Evolutionary conservation across 2,888 invertebrate genomes (phyloP), one percentile per base, ranked within the genome.

Genomic region (Drosophila tripunctata): DNA sequence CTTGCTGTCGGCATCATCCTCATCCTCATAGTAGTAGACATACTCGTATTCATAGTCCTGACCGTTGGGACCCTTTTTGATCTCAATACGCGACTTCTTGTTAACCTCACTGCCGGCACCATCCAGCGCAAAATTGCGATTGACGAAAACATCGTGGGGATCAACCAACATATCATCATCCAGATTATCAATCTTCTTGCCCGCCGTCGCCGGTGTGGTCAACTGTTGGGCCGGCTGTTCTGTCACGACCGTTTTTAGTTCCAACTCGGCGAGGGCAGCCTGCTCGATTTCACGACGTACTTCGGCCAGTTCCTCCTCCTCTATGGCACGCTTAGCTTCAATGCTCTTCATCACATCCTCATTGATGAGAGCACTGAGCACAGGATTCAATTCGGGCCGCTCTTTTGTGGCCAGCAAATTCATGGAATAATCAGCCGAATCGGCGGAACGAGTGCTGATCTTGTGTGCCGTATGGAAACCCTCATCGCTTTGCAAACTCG

Each of bases 41-140:
- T 97, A 97, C 89, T 97, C 97, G 88, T 97, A 97, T 90, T 97
- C 97, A 88, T 97, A 97, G 88, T 97, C 97, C 90, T 96, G 95
- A 1, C 97, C 97, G 86, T 97, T 96, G 1, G 96, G 96, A 10
- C 96, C 97, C 88, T 96, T 97, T 87, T 97, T 96, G 27, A 97
- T 94, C 92, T 96, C 95, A 77, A 96, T 95, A 64, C 95, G 92
- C 0, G 95, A 95, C 74, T 95, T 94, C 66, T 93, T 93, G 70
- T 93, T 94, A 79, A 94, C 94, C 88, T 95, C 95, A 14, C 94
- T 93, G 0, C 94, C 94, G 35, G 94, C 94, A 1, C 93, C 93
- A 67, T 94, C 93, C 17, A 94, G 89, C 50, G 92, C 93, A n/a
- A 92, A 90, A 47, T 93, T 92, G 36, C 93, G 93, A 63, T 92